phyloP scores from a whole-genome alignment of 2,113 vertebrate species.

The Labrus mixtus region DNA sequence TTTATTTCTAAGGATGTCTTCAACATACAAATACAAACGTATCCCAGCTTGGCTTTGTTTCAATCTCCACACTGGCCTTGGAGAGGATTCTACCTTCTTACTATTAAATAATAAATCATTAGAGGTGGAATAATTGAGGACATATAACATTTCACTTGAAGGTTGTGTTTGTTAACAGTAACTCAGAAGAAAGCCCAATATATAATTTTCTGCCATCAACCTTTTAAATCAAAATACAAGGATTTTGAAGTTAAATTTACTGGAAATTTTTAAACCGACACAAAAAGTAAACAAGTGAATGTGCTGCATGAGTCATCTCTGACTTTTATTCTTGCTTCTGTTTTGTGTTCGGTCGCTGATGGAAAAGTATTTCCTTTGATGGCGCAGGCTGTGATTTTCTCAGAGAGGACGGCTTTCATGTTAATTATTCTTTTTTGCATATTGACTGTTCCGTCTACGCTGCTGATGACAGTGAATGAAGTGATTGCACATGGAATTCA shows the following conservation, averaged over 20 bases:
- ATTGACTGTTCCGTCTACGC: constrained; percentile 30
- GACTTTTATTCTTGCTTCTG: constrained; percentile 28
- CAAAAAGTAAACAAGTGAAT: background rate
- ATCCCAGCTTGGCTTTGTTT: constrained; percentile 29
- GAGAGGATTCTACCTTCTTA: constrained; percentile 58
- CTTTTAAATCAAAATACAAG: background rate
- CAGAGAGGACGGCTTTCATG: constrained; percentile 22
- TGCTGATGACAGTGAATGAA: constrained; percentile 40
- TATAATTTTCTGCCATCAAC: background rate
- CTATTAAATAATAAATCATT: constrained; percentile 56
- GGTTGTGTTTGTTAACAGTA: background rate
- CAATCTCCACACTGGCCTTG: constrained; percentile 30
- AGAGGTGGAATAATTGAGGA: constrained; percentile 43
- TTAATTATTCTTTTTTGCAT: constrained; percentile 45
- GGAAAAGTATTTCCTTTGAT: constrained; percentile 36
- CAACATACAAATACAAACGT: too few relatives aligned
- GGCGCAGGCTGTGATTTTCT: constrained; percentile 32
- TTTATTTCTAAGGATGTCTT: too few relatives aligned
- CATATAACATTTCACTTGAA: background rate
- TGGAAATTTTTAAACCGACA: too few relatives aligned
- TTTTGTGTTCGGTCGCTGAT: constrained; percentile 43
- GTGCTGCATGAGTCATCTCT: constrained; percentile 15
- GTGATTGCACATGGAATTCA: constrained; percentile 22
- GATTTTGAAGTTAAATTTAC: background rate
- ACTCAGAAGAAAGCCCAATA: background rate